These are phyloP conservation scores for Antheraea yamamai DNA, from an alignment of 2,888 invertebrate species.

Conservation along the genomic window DNA sequence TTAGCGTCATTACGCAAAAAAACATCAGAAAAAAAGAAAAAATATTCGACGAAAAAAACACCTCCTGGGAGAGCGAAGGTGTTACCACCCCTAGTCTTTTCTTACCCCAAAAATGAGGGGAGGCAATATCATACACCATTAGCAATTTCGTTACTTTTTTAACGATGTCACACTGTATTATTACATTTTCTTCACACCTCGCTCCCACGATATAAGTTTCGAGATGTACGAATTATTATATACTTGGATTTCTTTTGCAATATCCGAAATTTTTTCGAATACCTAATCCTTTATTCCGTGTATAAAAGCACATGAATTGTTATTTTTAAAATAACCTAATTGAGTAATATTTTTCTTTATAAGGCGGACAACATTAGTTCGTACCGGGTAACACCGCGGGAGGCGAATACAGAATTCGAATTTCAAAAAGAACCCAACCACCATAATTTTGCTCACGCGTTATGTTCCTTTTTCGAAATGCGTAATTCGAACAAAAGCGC, in stretches of 20 bases:
- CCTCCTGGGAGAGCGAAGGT: conserved; percentile 78
- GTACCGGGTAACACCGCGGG: conserved; percentile 58
- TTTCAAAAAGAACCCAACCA: conserved; percentile 69
- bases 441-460: conserved; percentile 60
- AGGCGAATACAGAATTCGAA: conserved; percentile 56
- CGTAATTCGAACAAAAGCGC: conserved; percentile 79
- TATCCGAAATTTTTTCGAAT: conserved; percentile 11
- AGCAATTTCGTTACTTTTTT: conserved; percentile 82
- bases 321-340: not conserved
- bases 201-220: conserved; percentile 18
- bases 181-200: conserved; percentile 35
- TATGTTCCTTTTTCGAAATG: conserved; percentile 76
- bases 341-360: not conserved
- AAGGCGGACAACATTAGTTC: conserved; percentile 23
- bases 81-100: conserved; percentile 77
- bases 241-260: conserved; percentile 30
- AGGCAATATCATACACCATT: conserved; percentile 84
- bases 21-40: conserved; percentile 61
- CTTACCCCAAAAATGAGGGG: conserved; percentile 77
- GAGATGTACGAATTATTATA: conserved; percentile 13
- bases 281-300: not conserved
- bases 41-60: conserved; percentile 65
- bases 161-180: conserved; percentile 78
- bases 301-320: not conserved
- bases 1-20: conserved; percentile 75